These are phyloP conservation scores for Apamea epomidion DNA, from an alignment of 2,888 invertebrate genomes.

Conservation along the genomic window DNA sequence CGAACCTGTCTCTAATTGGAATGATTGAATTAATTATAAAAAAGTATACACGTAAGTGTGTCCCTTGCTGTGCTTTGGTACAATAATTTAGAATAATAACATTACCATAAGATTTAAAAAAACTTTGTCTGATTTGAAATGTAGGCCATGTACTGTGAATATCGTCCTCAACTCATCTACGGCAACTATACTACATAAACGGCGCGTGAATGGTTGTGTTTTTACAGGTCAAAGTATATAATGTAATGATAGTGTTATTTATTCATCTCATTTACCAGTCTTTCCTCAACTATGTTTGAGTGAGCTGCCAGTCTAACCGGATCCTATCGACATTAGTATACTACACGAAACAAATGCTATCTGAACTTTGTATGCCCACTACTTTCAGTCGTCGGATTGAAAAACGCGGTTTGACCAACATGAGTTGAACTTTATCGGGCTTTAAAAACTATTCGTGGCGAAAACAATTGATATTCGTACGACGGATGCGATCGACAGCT, in stretches of 20 bases:
- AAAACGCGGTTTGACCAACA: background rate
- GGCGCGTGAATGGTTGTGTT: background rate
- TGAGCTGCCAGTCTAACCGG: background rate
- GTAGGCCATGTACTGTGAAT: background rate
- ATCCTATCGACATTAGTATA: background rate
- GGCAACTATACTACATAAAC: background rate
- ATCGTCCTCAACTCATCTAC: background rate
- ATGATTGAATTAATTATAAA: constrained; percentile 8
- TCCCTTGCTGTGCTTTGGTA: too few relatives aligned
- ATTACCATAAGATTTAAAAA: too few relatives aligned
- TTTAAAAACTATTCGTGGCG: constrained; percentile 12
- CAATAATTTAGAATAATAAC: background rate
- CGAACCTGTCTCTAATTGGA: background rate
- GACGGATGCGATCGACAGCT: constrained; percentile 36
- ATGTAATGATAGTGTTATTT: background rate
- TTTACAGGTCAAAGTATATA: background rate
- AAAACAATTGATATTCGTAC: constrained; percentile 30
- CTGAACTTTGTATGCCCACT: background rate
- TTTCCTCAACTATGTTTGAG: background rate
- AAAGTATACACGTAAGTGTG: background rate
- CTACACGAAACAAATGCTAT: background rate
- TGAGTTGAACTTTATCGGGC: background rate
- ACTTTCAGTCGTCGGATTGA: background rate
- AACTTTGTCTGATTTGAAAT: background rate
- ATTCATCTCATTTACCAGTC: background rate